Evolutionary conservation across 2,797 vertebrate genomes (phyloP), one percentile per base, ranked within the genome.

Genomic region (Brachyrhaphis roseni): DNA sequence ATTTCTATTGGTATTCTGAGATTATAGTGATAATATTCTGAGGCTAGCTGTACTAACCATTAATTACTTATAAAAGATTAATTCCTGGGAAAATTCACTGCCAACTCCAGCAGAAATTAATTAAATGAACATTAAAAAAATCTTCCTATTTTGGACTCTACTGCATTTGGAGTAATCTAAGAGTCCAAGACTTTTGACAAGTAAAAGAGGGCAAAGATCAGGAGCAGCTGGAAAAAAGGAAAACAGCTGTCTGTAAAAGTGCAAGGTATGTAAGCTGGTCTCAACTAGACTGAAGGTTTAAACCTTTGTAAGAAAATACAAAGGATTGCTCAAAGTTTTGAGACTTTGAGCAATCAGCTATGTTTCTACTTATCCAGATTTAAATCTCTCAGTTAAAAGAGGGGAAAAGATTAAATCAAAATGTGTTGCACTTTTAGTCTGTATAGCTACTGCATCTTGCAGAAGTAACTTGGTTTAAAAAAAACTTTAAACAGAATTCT

Each of bases 1-100:
- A 87, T 86, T 88, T 78, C 83, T 83, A 84, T 86, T 78, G 31
- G 81, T 91, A 93, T 95, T 93, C 93, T 94, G 78, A 84, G 53
- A 93, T 66, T 66, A 36, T 39, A 39, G 62, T 39, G 8, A 66
- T 66, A 36, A 39, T 66, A 12, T 66, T 18, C 1, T 36, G 7
- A 39, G 20, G 31, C 31, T 34, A 16, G 15, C 15, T 4, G 18
- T 36, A 66, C 3, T 66, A 66, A 10, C 8, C 16, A 64, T 36
- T 36, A 34, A 20, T 34, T 34, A 39, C n/a, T 18, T 62, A 34
- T 18, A 39, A 64, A 64, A 66, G 8, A 66, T 66, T 23, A 23
- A 41, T 41, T 66, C 20, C 36, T 66, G 16, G 39, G 36, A 41
- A 68, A 41, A 39, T 68, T 68, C 36, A 5, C 3, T 39, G 11